These are phyloP conservation scores for Cerastis rubricosa DNA, from an alignment of 2,888 invertebrate genomes.

Conservation along the genomic window DNA sequence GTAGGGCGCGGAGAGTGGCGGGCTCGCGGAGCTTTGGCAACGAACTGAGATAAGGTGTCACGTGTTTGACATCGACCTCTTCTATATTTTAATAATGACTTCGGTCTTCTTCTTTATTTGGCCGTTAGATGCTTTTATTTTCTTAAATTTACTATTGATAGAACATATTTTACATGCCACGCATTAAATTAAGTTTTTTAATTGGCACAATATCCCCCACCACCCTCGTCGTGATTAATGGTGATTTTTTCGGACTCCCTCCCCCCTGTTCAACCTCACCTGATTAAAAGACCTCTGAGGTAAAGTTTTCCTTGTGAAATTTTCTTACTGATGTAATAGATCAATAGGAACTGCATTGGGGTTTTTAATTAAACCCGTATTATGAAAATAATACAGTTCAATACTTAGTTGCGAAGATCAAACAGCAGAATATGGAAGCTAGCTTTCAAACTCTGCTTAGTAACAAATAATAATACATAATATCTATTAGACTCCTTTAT, in stretches of 20 bases:
- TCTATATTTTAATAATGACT: constrained; percentile 49
- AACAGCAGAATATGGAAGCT: neutral
- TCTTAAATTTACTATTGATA: too few species aligned
- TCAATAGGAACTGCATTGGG: neutral
- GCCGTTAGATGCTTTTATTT: neutral
- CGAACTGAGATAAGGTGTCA: constrained; percentile 50
- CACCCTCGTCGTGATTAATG: too few species aligned
- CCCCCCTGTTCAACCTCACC: too few species aligned
- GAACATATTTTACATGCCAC: too few species aligned
- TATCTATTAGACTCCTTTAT: too few species aligned
- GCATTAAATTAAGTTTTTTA: too few species aligned
- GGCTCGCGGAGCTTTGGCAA: constrained; percentile 44
- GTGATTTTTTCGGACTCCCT: too few species aligned
- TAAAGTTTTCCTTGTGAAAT: too few species aligned
- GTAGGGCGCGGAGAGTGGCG: constrained; percentile 44
- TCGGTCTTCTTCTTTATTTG: constrained; percentile 17
- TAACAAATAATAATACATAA: neutral
- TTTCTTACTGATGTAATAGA: neutral
- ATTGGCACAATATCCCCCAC: too few species aligned
- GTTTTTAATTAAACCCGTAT: neutral
- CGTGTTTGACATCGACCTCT: constrained; percentile 43
- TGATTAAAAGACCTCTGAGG: too few species aligned
- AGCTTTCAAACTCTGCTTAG: neutral
- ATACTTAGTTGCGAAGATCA: neutral
- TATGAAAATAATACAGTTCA: neutral